Percentiles rank a stretch among this genome's conserved stretches.
Evolutionary conservation across 2,888 invertebrate species (phyloP).

Genomic region (Cephonodes hylas): DNA sequence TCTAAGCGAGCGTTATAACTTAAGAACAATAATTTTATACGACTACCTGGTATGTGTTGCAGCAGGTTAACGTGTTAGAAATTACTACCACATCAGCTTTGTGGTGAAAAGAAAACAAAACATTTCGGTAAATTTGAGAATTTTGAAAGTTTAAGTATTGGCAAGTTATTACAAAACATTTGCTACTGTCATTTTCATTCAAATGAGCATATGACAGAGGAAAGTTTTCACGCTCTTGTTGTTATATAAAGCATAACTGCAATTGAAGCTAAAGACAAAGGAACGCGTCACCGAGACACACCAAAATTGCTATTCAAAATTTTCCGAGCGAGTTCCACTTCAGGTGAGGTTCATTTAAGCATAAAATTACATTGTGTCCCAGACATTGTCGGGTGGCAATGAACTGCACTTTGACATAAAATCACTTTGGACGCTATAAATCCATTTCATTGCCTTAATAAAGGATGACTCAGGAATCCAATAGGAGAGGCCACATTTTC

Average conservation of each 20-base stretch:
- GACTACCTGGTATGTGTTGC: not conserved
- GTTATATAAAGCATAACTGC: conserved; percentile 76
- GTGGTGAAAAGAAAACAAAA: not conserved
- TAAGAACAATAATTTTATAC: not conserved
- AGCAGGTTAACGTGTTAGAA: not conserved
- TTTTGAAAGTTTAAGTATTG: conserved; percentile 45
- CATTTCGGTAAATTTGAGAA: conserved; percentile 12
- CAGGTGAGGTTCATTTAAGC: conserved; percentile 74
- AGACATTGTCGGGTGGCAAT: conserved; percentile 77
- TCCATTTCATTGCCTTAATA: conserved; percentile 78
- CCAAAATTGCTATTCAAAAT: conserved; percentile 76
- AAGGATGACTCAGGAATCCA: conserved; percentile 72
- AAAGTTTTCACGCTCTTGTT: conserved; percentile 73
- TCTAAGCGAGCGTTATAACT: not conserved
- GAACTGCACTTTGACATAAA: conserved; percentile 81
- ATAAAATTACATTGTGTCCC: conserved; percentile 80
- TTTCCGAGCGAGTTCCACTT: conserved; percentile 76
- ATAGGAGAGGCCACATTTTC: conserved; percentile 68
- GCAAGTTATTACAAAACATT: conserved; percentile 44
- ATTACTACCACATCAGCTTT: not conserved
- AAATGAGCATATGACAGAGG: conserved; percentile 54
- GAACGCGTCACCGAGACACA: conserved; percentile 56
- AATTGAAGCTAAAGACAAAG: conserved; percentile 70
- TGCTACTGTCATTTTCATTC: conserved; percentile 40
- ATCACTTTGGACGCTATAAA: conserved; percentile 75